Conservation (phyloP, 1,140 invertebrate species). For the Drosophila repletoides region DNA sequence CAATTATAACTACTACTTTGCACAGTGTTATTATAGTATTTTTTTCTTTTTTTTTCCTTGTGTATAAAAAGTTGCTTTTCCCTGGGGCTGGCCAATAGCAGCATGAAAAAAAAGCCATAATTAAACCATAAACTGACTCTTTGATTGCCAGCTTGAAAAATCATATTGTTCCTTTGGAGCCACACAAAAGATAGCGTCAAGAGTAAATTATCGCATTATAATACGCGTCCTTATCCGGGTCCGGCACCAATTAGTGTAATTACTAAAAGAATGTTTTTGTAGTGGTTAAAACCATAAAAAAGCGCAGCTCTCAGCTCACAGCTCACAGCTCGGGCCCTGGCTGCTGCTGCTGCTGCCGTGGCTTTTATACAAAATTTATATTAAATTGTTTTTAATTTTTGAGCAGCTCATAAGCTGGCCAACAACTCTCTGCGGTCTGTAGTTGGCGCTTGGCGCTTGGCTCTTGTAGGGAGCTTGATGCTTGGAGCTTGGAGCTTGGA, state of each 20-base stretch:
- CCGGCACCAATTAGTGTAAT: slow-evolving; percentile 68
- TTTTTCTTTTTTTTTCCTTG: too few relatives aligned
- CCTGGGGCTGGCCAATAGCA: too few relatives aligned
- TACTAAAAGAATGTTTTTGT: slow-evolving; percentile 45
- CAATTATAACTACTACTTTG: too few relatives aligned
- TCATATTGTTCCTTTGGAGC: not conserved
- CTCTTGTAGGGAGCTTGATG: too few relatives aligned
- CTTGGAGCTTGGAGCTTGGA: not conserved
- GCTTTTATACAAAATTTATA: too few relatives aligned
- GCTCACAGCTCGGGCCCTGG: too few relatives aligned
- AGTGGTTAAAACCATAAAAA: slow-evolving; percentile 14
- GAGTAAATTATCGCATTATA: slow-evolving; percentile 68
- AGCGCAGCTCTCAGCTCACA: slow-evolving; percentile 20
- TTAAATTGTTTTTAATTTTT: slow-evolving; percentile 69
- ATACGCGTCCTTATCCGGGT: slow-evolving; percentile 2
- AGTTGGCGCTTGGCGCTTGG: slow-evolving; percentile 1
- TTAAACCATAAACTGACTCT: not conserved
- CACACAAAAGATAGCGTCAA: slow-evolving; percentile 4
- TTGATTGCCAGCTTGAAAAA: not conserved
- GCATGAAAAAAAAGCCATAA: too few relatives aligned
- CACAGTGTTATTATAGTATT: too few relatives aligned
- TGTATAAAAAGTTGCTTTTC: too few relatives aligned
- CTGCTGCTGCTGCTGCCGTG: too few relatives aligned
- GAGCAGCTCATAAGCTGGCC: slow-evolving; percentile 53
- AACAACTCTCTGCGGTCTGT: slow-evolving; percentile 4